Evolutionary conservation across 2,113 vertebrate genomes (phyloP).

Genomic region (Macquaria australasica): DNA sequence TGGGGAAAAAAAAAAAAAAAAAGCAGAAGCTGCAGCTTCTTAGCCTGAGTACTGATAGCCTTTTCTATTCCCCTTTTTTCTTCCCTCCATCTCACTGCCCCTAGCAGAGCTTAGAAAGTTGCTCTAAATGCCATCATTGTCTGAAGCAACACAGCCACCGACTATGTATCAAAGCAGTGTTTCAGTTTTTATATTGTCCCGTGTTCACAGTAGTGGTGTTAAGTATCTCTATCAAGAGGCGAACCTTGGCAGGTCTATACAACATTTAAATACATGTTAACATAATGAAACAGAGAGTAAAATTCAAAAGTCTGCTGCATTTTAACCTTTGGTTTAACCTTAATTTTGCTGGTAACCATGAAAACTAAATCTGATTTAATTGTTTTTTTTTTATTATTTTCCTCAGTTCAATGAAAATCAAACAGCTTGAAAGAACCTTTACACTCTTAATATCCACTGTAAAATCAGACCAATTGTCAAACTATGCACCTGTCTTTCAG

Average conservation of each 20-base stretch:
- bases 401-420: background rate
- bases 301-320: background rate
- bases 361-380: slow-evolving; percentile 15
- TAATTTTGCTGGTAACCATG: slow-evolving; percentile 1
- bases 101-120: slow-evolving; percentile 42
- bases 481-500: slow-evolving; percentile 30
- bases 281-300: background rate
- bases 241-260: background rate
- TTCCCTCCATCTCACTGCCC: slow-evolving; percentile 44
- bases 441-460: slow-evolving; percentile 13
- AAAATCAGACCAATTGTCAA: slow-evolving; percentile 40
- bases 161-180: slow-evolving; percentile 11
- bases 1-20: slow-evolving; percentile 41
- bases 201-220: background rate
- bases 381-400: background rate
- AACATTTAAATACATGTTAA: slow-evolving; percentile 18
- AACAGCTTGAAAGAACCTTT: slow-evolving; percentile 2
- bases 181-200: slow-evolving; percentile 4
- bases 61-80: slow-evolving; percentile 33
- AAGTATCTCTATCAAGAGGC: background rate
- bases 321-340: slow-evolving; percentile 23
- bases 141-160: slow-evolving; percentile 17
- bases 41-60: slow-evolving; percentile 37
- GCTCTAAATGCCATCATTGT: slow-evolving; percentile 40
- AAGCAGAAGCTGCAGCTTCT: slow-evolving; percentile 53